Conservation (phyloP, 2,113 vertebrate genomes). For the Ophiodon elongatus region DNA sequence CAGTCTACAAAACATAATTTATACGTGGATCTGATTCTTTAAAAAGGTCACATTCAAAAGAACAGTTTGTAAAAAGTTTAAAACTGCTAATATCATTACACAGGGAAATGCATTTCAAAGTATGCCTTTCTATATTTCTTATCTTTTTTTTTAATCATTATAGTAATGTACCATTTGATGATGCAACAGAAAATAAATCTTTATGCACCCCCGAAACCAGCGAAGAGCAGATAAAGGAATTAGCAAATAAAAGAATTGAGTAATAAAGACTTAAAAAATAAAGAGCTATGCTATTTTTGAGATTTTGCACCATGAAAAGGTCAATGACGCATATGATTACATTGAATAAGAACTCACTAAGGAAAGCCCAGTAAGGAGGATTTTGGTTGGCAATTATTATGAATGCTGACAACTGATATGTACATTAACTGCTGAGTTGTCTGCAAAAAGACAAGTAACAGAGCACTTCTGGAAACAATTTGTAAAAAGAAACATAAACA, state of each 20-base stretch:
- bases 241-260: constrained; percentile 35
- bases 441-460: constrained; percentile 19
- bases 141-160: constrained; percentile 13
- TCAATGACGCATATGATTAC: constrained; percentile 52
- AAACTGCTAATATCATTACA: constrained; percentile 27
- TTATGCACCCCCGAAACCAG: constrained; percentile 38
- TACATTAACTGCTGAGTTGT: constrained; percentile 19
- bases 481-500: constrained; percentile 12
- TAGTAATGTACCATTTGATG: constrained; percentile 41
- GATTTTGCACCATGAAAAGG: constrained; percentile 35
- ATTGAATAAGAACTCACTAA: constrained; percentile 27
- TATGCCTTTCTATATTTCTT: not conserved
- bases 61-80: constrained; percentile 22
- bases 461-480: constrained; percentile 1
- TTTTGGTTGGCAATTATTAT: constrained; percentile 32
- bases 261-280: constrained; percentile 35
- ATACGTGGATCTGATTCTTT: not conserved
- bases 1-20: constrained; percentile 6
- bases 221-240: constrained; percentile 40
- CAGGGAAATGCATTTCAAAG: not conserved
- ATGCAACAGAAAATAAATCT: constrained; percentile 39
- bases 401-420: constrained; percentile 38
- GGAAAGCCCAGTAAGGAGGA: constrained; percentile 16
- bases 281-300: constrained; percentile 34
- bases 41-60: constrained; percentile 49